These are phyloP conservation scores for Aphelinus atriplicis DNA, from an alignment of 1,140 invertebrate genomes.

Conservation along the genomic window DNA sequence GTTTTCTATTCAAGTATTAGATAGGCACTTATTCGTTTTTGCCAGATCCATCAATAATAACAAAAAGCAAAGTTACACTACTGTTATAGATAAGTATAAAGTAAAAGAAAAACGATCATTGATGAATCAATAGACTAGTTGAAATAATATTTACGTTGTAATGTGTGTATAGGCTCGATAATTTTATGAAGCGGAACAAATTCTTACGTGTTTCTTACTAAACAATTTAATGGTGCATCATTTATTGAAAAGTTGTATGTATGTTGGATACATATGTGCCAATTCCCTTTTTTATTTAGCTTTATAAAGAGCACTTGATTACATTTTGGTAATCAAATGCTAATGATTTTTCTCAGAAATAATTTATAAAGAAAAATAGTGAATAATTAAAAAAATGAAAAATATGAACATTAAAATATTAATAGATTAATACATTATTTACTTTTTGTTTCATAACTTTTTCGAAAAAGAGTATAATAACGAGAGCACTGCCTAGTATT, in stretches of 20 bases:
- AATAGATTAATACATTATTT: neutral
- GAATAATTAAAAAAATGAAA: constrained; percentile 6
- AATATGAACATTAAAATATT: constrained; percentile 13
- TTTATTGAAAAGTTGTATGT: too few relatives aligned
- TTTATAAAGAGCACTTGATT: neutral
- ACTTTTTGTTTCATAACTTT: constrained; percentile 5
- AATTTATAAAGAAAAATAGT: constrained; percentile 19
- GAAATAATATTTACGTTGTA: constrained; percentile 44
- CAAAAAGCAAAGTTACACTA: constrained; percentile 36
- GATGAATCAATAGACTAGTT: constrained; percentile 63
- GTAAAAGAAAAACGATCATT: constrained; percentile 23
- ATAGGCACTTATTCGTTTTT: constrained; percentile 46
- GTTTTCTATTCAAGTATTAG: constrained; percentile 45
- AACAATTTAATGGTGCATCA: too few relatives aligned
- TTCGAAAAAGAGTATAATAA: neutral
- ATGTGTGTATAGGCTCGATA: constrained; percentile 50
- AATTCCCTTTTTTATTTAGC: too few relatives aligned
- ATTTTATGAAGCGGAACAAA: constrained; percentile 19
- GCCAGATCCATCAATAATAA: neutral
- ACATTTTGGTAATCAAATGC: constrained; percentile 10
- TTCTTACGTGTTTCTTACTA: constrained; percentile 6
- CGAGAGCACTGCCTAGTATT: too few relatives aligned
- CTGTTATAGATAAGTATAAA: constrained; percentile 37
- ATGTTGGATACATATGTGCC: too few relatives aligned
- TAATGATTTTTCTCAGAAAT: constrained; percentile 8